Percentiles rank a stretch among this genome's conserved stretches.
Evolutionary conservation across 1,140 invertebrate species (phyloP).

Genomic region (Drosophila serrata): DNA sequence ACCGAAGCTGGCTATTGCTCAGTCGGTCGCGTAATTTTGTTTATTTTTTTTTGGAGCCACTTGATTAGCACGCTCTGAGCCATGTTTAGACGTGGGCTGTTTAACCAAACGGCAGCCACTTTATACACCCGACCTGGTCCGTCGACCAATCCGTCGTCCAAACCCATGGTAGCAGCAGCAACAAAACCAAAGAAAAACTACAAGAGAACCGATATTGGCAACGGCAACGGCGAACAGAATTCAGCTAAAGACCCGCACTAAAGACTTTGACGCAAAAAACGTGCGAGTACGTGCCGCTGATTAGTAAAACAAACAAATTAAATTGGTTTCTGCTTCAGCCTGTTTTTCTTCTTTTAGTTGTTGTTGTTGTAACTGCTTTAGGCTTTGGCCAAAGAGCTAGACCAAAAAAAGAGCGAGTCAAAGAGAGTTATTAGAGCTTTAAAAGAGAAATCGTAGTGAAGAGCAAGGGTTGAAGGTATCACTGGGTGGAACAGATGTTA

Average conservation of each 20-base stretch:
- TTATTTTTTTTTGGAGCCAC: conserved; percentile 67
- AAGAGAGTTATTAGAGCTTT: conserved; percentile 27
- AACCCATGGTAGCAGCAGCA: conserved; percentile 18
- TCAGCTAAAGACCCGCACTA: conserved; percentile 65
- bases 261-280: conserved; percentile 73
- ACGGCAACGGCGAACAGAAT: conserved; percentile 47
- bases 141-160: conserved; percentile 17
- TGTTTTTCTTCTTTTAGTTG: conserved; percentile 25
- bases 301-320: conserved; percentile 81
- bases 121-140: conserved; percentile 34
- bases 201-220: conserved; percentile 35
- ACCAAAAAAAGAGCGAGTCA: conserved; percentile 23
- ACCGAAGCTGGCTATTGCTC: conserved; percentile 57
- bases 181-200: too few species aligned
- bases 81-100: conserved; percentile 79
- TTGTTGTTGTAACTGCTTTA: conserved; percentile 2
- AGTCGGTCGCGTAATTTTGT: conserved; percentile 74
- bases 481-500: neutral
- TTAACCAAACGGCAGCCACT: conserved; percentile 66
- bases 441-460: conserved; percentile 40
- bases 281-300: conserved; percentile 75
- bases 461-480: neutral
- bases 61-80: conserved; percentile 80
- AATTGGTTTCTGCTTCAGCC: conserved; percentile 54
- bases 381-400: conserved; percentile 38